A percentile compares a stretch with the other conserved stretches of the same genome.
Conservation (phyloP, 2,888 invertebrate species). For the Boloria selene region DNA sequence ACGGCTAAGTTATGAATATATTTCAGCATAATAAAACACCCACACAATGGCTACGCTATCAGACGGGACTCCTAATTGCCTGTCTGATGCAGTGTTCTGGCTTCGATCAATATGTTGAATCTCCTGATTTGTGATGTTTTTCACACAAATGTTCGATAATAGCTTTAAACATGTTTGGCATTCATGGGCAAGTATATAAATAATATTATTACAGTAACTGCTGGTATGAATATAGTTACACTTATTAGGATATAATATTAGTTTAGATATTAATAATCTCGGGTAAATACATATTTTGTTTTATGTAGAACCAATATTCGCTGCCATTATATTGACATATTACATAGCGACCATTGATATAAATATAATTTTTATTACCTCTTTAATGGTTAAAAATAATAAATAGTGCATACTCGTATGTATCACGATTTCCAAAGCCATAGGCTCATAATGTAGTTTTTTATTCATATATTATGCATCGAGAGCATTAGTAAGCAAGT, state of each 20-base stretch:
- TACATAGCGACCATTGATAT: no score
- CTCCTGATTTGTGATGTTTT: constrained; percentile 13
- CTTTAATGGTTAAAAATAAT: no score
- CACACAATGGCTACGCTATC: constrained; percentile 48
- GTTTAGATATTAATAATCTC: no score
- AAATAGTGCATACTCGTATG: no score
- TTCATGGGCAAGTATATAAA: neutral
- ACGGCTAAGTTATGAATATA: constrained; percentile 43
- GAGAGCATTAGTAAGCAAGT: constrained; percentile 12
- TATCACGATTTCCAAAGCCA: neutral
- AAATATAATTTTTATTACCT: no score
- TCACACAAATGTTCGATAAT: constrained; percentile 1
- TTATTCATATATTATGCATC: constrained; percentile 5
- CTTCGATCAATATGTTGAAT: constrained; percentile 30
- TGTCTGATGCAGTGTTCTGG: constrained; percentile 40
- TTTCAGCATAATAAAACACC: constrained; percentile 47
- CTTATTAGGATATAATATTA: no score
- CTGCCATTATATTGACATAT: no score
- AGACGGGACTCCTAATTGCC: constrained; percentile 37
- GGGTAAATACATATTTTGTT: no score
- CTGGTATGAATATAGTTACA: no score
- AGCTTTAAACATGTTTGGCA: neutral
- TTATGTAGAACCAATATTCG: no score
- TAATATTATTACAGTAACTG: no score
- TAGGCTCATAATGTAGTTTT: constrained; percentile 3